phyloP scores from a whole-genome alignment of 2,888 invertebrate species.

The Melinopterus prodromus region DNA sequence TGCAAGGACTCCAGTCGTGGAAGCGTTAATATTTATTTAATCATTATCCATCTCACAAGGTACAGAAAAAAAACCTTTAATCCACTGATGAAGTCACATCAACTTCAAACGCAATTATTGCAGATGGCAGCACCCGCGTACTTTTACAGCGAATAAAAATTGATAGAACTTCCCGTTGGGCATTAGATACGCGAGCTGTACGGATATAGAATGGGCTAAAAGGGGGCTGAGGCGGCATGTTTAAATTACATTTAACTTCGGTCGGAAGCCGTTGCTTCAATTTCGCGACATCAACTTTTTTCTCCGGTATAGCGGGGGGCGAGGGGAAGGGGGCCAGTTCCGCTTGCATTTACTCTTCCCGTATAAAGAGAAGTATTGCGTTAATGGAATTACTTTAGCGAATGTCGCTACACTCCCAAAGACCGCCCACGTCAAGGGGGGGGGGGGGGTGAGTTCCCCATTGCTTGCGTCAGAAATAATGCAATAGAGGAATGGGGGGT shows the following conservation, averaged over 20 bases:
- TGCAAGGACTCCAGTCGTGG: too few relatives aligned
- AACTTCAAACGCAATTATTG: neutral
- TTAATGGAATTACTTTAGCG: neutral
- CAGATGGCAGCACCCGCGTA: neutral
- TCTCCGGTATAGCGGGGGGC: neutral
- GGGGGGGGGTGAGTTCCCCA: neutral
- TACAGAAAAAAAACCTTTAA: too few relatives aligned
- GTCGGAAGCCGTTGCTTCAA: neutral
- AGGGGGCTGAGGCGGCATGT: neutral
- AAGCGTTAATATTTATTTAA: too few relatives aligned
- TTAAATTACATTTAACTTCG: constrained; percentile 4
- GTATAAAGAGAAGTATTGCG: neutral
- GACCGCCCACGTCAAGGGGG: neutral
- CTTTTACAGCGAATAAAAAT: neutral
- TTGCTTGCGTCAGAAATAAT: neutral
- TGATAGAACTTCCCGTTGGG: neutral
- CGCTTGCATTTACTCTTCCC: neutral
- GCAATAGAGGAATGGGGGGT: too few relatives aligned
- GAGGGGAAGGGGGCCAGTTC: neutral
- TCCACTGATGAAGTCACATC: too few relatives aligned
- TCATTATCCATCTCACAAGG: too few relatives aligned
- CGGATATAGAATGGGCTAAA: neutral
- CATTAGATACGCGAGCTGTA: neutral
- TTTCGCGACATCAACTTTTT: neutral
- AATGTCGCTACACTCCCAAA: neutral